Conservation (phyloP, 2,888 invertebrate genomes). For the Bibio marci region DNA sequence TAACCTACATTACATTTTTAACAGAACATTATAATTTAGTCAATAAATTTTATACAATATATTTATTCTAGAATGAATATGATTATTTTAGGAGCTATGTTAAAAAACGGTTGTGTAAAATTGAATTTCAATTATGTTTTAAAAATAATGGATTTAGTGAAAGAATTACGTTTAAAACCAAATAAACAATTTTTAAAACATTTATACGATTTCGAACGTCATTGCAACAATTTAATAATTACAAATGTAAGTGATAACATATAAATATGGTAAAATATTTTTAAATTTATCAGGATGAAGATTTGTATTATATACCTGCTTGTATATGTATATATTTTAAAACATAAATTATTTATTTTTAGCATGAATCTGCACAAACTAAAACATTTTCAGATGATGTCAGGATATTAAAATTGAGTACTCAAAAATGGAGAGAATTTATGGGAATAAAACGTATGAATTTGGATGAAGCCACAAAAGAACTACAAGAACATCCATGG, state of each 20-base stretch:
- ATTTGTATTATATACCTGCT: too few species aligned
- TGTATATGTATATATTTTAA: too few species aligned
- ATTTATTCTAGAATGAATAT: constrained; percentile 45
- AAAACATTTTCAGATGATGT: constrained; percentile 21
- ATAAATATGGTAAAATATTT: background rate
- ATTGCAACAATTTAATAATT: constrained; percentile 34
- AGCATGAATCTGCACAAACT: constrained; percentile 29
- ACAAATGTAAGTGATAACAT: constrained; percentile 26
- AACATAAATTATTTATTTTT: too few species aligned
- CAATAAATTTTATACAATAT: constrained; percentile 1
- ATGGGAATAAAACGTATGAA: constrained; percentile 27
- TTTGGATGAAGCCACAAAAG: constrained; percentile 25
- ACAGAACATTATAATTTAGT: too few species aligned
- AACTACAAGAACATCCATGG: constrained; percentile 42
- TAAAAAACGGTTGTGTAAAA: constrained; percentile 42
- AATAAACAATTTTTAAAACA: constrained; percentile 41
- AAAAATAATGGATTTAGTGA: constrained; percentile 47
- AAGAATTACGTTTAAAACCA: constrained; percentile 41
- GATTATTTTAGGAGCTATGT: constrained; percentile 56
- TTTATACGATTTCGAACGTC: constrained; percentile 43
- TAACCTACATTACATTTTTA: background rate
- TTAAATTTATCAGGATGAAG: background rate
- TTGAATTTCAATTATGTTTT: constrained; percentile 48
- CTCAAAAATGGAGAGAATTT: constrained; percentile 33
- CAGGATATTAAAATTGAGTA: constrained; percentile 29